Base-by-base conservation (phyloP, 2,888 invertebrate species). In the Nebria salina region DNA sequence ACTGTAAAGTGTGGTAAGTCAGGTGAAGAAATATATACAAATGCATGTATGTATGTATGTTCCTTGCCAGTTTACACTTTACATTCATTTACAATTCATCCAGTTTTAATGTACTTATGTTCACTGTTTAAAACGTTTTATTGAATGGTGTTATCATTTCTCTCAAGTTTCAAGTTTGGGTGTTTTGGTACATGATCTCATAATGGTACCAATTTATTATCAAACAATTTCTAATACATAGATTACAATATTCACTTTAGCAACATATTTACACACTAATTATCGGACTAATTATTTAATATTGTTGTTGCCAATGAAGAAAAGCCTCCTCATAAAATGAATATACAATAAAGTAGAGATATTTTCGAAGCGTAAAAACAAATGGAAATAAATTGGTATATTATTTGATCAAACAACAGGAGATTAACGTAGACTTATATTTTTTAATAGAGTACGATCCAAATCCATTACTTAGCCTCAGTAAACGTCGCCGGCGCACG, bases 391-490 rank as follows among this genome's bases (percentile, higher is more conserved):
- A 77, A 77, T 77, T 77, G 76, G 76, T n/a, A 42, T 70, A 77
- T 77, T 77, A 77, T 70, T 68, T 77, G 76, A 77, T 70, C 25
- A 41, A 9, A 41, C 6, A 8, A 15, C 70, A 43, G 42, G 25
- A 43, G 42, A 26, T 68, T 77, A 77, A 77, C 70, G n/a, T 77
- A n/a, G 26, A n/a, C 34, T 70, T 70, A 34, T 70, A 34, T 70
- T 70, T 70, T 54, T 54, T 54, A 54, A 70, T 90, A 96, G 96
- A 95, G 88, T 95, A 96, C 86, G 95, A 96, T 88, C 93, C 93
- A 1, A 96, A 96, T 88, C 95, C 96, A 4, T 88, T 96, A 20
- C 90, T 94, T 84, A 93, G 94, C 7, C 88, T 95, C 82, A 94
- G 94, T 43, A 96, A 95, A 87, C 91, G 96, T 84, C 92, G 95